Conservation (phyloP, 2,797 vertebrate species). For the Potorous gilbertii region DNA sequence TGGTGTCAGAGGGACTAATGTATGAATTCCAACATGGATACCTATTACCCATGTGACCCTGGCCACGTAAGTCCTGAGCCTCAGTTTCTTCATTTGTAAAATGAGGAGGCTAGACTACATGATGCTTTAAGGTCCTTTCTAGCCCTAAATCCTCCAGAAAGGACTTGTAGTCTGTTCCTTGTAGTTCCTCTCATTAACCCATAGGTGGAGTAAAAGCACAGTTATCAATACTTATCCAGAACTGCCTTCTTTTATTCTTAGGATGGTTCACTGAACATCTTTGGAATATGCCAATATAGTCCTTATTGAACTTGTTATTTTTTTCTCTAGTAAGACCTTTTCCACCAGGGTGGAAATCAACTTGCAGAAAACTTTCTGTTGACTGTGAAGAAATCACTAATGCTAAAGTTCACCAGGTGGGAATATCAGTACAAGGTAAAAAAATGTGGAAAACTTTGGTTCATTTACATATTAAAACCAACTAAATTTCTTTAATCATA, state of each 20-base stretch:
- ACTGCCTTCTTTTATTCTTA: not conserved
- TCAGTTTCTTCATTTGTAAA: not conserved
- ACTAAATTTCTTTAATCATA: constrained; percentile 25
- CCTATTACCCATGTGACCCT: not conserved
- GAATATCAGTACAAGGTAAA: constrained; percentile 11
- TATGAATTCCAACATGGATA: not conserved
- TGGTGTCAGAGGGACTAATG: not conserved
- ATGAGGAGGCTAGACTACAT: not conserved
- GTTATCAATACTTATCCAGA: constrained; percentile 36
- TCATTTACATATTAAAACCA: not conserved
- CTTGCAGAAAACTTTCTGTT: constrained; percentile 42
- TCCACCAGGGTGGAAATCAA: constrained; percentile 79
- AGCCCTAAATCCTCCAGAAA: not conserved
- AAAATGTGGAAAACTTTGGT: constrained; percentile 1
- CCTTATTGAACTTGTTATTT: constrained; percentile 14
- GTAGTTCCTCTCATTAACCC: constrained; percentile 76
- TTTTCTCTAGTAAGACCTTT: constrained; percentile 82
- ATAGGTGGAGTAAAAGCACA: constrained; percentile 83
- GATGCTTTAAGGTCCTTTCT: not conserved
- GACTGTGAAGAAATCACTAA: constrained; percentile 83
- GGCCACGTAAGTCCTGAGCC: not conserved
- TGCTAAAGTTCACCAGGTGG: constrained; percentile 80
- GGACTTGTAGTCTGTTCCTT: constrained; percentile 55
- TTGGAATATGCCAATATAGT: constrained; percentile 9
- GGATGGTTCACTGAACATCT: constrained; percentile 16